Conservation (phyloP, 1,140 invertebrate species). For the Phortica variegata region DNA sequence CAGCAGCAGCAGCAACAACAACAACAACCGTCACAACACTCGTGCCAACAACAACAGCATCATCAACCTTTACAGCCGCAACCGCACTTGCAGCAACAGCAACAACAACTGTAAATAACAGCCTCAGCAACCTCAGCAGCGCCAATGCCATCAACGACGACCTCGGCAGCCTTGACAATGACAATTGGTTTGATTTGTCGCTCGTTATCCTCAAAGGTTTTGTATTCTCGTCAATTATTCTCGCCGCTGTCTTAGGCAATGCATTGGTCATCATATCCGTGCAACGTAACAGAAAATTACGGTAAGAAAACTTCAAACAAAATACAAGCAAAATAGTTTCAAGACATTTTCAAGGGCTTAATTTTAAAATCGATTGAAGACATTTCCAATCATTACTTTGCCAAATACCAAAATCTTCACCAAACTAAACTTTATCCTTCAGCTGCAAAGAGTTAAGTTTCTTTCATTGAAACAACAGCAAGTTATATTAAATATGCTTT, state of each 20-base stretch:
- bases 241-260: conserved; percentile 84
- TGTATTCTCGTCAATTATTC: conserved; percentile 80
- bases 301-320: conserved; percentile 37
- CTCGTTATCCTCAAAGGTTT: conserved; percentile 70
- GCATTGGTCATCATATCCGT: conserved; percentile 77
- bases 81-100: conserved; percentile 28
- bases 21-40: neutral
- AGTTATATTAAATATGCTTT: too few relatives aligned
- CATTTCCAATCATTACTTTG: too few relatives aligned
- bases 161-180: conserved; percentile 16
- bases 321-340: too few relatives aligned
- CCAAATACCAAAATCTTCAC: too few relatives aligned
- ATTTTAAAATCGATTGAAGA: too few relatives aligned
- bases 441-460: too few relatives aligned
- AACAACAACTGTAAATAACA: conserved; percentile 23
- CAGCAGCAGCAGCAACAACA: conserved; percentile 1
- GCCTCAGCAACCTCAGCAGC: conserved; percentile 21
- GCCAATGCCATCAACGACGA: conserved; percentile 9
- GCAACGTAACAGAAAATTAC: conserved; percentile 53
- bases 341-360: too few relatives aligned
- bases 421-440: too few relatives aligned
- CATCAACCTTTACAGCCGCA: conserved; percentile 12
- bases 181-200: conserved; percentile 60
- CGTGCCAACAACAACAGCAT: conserved; percentile 3
- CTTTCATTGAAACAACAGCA: too few relatives aligned